These are phyloP conservation scores for Carassius gibelio DNA, from an alignment of 2,113 vertebrate species.

Conservation along the genomic window DNA sequence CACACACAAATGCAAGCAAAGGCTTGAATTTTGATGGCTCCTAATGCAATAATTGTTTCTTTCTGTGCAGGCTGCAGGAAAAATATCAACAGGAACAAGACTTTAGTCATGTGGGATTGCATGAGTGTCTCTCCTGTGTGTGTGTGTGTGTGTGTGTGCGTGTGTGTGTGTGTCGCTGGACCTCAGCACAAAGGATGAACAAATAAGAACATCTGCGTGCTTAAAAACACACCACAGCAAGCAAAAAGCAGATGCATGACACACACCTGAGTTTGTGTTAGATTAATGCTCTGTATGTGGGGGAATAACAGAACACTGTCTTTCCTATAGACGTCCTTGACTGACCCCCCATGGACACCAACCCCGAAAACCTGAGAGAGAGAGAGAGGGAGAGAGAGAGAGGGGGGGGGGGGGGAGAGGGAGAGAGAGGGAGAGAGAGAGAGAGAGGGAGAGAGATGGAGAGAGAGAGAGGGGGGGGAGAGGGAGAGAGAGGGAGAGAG, in stretches of 20 bases:
- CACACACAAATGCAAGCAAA: too few relatives aligned
- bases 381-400: conserved; percentile 11
- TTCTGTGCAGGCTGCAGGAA: neutral
- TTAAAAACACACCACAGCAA: neutral
- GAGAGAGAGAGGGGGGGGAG: too few relatives aligned
- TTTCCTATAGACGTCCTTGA: conserved; percentile 77
- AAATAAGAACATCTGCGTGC: neutral
- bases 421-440: too few relatives aligned
- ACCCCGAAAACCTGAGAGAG: conserved; percentile 85
- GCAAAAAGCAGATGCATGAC: neutral
- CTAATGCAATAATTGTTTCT: neutral
- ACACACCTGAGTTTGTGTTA: conserved; percentile 89
- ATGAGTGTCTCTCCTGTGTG: neutral
- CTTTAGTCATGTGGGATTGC: neutral
- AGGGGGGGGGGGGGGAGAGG: too few relatives aligned
- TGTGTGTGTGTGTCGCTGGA: neutral
- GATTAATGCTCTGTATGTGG: conserved; percentile 88
- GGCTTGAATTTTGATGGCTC: too few relatives aligned
- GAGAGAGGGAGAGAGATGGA: too few relatives aligned
- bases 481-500: too few relatives aligned
- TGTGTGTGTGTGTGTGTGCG: neutral
- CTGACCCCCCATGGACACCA: conserved; percentile 75
- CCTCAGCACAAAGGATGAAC: conserved; percentile 24
- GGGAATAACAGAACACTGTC: conserved; percentile 85
- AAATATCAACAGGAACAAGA: neutral